A percentile compares a stretch with the other conserved stretches of the same genome.
phyloP scores from a whole-genome alignment of 2,113 vertebrate genomes.

The Oxyura jamaicensis region DNA sequence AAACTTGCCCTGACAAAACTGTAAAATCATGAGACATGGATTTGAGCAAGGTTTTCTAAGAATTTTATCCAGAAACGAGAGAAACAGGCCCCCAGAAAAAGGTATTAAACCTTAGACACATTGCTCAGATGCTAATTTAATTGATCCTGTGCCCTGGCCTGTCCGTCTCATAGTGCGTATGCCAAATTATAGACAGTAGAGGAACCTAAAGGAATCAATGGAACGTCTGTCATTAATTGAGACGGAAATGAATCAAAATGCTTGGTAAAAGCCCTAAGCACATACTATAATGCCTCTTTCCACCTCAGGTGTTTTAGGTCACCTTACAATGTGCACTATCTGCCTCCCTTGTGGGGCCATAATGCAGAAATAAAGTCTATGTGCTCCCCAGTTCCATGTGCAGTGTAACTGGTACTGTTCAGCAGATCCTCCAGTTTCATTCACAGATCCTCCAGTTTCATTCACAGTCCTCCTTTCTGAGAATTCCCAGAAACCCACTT shows the following conservation, averaged over 20 bases:
- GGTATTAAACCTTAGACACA: neutral
- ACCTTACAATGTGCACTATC: neutral
- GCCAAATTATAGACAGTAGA: constrained; percentile 44
- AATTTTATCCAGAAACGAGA: neutral
- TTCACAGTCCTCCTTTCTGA: neutral
- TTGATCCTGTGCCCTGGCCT: neutral
- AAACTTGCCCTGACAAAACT: neutral
- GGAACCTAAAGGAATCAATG: constrained; percentile 29
- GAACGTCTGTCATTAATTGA: constrained; percentile 29
- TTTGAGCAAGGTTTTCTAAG: neutral
- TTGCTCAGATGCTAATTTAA: constrained; percentile 18
- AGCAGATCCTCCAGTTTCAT: neutral
- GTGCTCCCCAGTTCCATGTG: fast-evolving
- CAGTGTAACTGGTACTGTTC: neutral
- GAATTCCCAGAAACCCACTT: neutral
- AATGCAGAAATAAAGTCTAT: fast-evolving
- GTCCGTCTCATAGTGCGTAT: neutral
- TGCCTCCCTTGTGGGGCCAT: neutral
- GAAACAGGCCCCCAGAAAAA: fast-evolving
- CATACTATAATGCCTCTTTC: neutral
- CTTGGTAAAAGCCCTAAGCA: neutral
- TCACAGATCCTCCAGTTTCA: neutral
- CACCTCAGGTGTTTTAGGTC: neutral
- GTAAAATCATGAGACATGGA: fast-evolving
- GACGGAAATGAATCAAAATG: constrained; percentile 29